Evolutionary conservation across 2,797 vertebrate species (phyloP).

Genomic region (Ctenosaura bakeri): DNA sequence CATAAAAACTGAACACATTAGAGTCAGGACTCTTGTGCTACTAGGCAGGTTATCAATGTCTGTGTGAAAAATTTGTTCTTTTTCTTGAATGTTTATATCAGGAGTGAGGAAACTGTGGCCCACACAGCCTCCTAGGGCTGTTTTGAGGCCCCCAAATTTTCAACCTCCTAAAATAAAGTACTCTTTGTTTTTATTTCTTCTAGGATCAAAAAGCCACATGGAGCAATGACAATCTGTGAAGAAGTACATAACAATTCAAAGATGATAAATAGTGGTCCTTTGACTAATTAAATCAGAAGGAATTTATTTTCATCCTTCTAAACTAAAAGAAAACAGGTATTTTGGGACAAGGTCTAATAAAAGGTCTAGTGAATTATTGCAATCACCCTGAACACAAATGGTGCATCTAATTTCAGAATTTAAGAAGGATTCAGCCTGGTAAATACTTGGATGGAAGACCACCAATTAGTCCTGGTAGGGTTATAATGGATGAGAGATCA

Average conservation of each 20-base stretch:
- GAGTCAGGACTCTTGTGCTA: background rate
- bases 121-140: too few relatives aligned
- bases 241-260: background rate
- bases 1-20: background rate
- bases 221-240: background rate
- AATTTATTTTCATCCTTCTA: background rate
- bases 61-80: background rate
- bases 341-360: background rate
- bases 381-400: too few relatives aligned
- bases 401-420: too few relatives aligned
- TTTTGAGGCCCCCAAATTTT: too few relatives aligned
- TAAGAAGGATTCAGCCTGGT: too few relatives aligned
- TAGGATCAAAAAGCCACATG: background rate
- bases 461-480: too few relatives aligned
- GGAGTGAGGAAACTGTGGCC: too few relatives aligned
- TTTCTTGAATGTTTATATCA: background rate
- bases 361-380: background rate
- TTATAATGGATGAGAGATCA: too few relatives aligned
- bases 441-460: too few relatives aligned
- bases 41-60: too few relatives aligned
- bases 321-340: constrained; percentile 6
- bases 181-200: too few relatives aligned
- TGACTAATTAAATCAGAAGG: background rate
- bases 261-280: background rate
- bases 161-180: too few relatives aligned